Evolutionary conservation across 2,888 invertebrate species (phyloP), one percentile per base, ranked within the genome.

Genomic region (Thymelicus sylvestris): DNA sequence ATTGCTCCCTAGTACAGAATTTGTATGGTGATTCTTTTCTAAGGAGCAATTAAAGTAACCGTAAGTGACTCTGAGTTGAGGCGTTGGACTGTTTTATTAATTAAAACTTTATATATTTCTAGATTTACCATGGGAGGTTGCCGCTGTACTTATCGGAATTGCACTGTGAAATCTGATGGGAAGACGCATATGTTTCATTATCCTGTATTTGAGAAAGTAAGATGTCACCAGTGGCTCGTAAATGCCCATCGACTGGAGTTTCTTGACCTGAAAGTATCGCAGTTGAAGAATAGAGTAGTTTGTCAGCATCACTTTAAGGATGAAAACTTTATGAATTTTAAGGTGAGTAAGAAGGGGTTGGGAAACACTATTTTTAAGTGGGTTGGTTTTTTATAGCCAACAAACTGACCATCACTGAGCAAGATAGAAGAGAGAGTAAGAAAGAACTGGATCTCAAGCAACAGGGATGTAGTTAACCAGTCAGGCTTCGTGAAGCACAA

Each of bases 171-270:
- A 55, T 91, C 94, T n/a, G 92, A 92, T 83, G 89, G 90, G 0
- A 91, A 93, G 76, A 93, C 93, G 0, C 95, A 95, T 78, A 94
- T 95, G 86, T 95, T 95, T 76, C 95, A 95, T 79, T 95, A 94
- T 76, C 95, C 95, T 0, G 95, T 95, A 4, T 95, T 94, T 83
- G 94, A 95, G 72, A 93, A 91, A 78, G 83, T 93, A 48, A 87
- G 95, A 59, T 95, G 95, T 79, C 92, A 93, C 65, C 87, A 94
- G 75, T 95, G 95, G 95, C 91, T 95, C 10, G 83, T 89, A 24
- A 95, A 95, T 83, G 94, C 95, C 2, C 86, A 90, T 8, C 92
- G 93, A 77, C 85, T 92, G 31, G 92, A 94, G 41, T 95, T 95
- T 75, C 86, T 93, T 8, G 87, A 94, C 73, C 81, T 95, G 39